phyloP scores from a whole-genome alignment of 2,113 vertebrate genomes.

The Oryzias melastigma region DNA sequence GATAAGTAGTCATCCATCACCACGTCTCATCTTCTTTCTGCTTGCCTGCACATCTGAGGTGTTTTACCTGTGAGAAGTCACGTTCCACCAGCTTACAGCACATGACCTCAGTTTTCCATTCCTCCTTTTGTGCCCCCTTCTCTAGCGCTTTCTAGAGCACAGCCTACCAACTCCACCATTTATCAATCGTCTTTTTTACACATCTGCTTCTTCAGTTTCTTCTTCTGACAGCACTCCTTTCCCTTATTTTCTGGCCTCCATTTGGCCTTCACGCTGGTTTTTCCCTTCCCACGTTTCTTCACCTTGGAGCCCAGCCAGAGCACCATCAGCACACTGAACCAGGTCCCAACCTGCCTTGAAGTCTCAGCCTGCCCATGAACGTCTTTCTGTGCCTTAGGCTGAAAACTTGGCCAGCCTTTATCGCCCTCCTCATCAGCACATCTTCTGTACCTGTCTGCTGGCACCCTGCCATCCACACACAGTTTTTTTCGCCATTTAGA shows the following conservation, averaged over 20 bases:
- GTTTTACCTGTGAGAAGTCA: conserved; percentile 61
- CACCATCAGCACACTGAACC: conserved; percentile 55
- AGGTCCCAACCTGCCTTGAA: conserved; percentile 69
- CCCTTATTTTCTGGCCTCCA: conserved; percentile 13
- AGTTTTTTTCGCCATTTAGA: conserved; percentile 49
- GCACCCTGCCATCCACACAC: conserved; percentile 52
- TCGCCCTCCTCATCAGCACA: conserved; percentile 64
- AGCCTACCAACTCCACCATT: background rate
- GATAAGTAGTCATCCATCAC: conserved; percentile 56
- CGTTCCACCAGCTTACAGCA: conserved; percentile 49
- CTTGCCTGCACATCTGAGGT: conserved; percentile 54
- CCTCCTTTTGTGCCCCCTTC: background rate
- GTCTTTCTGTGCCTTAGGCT: conserved; percentile 44
- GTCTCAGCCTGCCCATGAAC: conserved; percentile 49
- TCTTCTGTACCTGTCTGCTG: conserved; percentile 71
- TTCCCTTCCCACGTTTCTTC: conserved; percentile 56
- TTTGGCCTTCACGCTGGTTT: conserved; percentile 21
- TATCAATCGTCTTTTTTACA: conserved; percentile 3
- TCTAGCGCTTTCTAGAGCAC: background rate
- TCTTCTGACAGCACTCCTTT: conserved; percentile 1
- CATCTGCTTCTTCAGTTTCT: background rate
- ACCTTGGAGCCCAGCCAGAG: conserved; percentile 46
- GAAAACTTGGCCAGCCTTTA: conserved; percentile 39
- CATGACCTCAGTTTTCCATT: conserved; percentile 16
- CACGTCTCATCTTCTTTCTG: conserved; percentile 52